Conservation (phyloP, 2,113 vertebrate species). For the Prionailurus bengalensis region DNA sequence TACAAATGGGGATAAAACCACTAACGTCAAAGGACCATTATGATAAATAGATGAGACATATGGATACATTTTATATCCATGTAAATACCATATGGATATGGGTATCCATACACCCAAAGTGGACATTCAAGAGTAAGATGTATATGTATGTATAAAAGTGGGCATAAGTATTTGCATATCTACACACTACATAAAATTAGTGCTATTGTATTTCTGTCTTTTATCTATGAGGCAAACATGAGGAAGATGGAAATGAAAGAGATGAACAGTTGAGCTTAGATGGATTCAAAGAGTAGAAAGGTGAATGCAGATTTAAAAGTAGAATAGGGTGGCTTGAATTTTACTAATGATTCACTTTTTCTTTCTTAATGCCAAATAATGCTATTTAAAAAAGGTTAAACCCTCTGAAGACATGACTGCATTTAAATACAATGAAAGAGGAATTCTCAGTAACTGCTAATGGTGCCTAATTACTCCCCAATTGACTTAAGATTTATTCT, state of each 20-base stretch:
- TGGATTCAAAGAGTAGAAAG: conserved; percentile 45
- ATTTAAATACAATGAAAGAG: conserved; percentile 62
- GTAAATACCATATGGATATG: too few relatives aligned
- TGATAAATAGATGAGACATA: neutral
- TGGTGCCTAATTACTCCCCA: conserved; percentile 34
- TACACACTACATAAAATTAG: neutral
- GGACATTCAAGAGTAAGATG: neutral
- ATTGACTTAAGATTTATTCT: conserved; percentile 38
- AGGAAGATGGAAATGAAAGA: neutral
- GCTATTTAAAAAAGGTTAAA: conserved; percentile 45
- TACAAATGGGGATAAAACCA: neutral
- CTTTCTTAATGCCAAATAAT: conserved; percentile 41
- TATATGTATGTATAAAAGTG: neutral
- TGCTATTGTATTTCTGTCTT: neutral
- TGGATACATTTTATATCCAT: conserved; percentile 13
- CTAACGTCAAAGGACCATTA: neutral
- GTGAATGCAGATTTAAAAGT: conserved; percentile 6
- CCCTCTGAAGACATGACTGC: neutral
- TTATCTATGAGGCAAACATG: neutral
- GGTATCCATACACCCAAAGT: neutral
- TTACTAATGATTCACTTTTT: conserved; percentile 55
- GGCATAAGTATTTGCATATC: neutral
- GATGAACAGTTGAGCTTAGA: neutral
- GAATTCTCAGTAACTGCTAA: conserved; percentile 29
- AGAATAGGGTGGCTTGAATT: conserved; percentile 18